Conservation (phyloP, 2,113 vertebrate genomes). For the human region GRCh38 chr11:31092001-31092500, state of each 20-base stretch:
- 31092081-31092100: neutral
- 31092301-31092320: neutral
- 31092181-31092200: neutral
- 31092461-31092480: neutral
- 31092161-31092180: neutral
- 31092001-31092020: neutral
- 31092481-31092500: neutral
- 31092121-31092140: neutral
- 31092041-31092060: neutral
- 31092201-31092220: neutral
- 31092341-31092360: neutral
- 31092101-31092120: neutral
- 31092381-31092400: neutral
- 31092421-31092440: neutral
- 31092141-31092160: neutral
- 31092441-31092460: neutral
- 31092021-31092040: neutral
- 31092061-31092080: conserved; percentile 19
- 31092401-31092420: neutral
- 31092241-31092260: neutral
- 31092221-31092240: neutral
- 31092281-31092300: neutral
- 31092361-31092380: neutral
- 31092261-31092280: neutral
- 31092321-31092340: neutral